Evolutionary conservation across 30 jellyfish, hydroid and myxozoan genomes (phyloP), one percentile per base, ranked within the genome.

Genomic region (Rhopilema esculentum): DNA sequence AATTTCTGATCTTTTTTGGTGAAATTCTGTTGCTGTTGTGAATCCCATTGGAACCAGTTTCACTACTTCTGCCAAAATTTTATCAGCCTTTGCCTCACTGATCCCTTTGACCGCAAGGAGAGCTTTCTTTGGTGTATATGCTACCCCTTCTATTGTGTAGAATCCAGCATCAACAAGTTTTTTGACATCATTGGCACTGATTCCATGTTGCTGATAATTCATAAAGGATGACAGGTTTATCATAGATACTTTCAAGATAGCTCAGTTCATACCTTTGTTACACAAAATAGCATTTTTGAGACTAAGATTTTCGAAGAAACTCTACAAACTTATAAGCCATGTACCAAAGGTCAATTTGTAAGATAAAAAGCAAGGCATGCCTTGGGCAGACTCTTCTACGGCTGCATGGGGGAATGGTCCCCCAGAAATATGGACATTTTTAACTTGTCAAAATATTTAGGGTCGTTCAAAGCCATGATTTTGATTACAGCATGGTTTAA

Each of bases 81-180:
- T 96, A 32, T 96, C 99, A 16, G 99, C 99, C 83, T 96, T 96
- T 21, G 99, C 97, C 76, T 96, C 99, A 91, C 99, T 96, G 91
- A 96, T 96, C 1, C 99, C 99, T 85, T 96, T 96, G 29, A 96
- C 82, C 17, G 92, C 94, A 49, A 96, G 89, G 72, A 96, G 90
- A 17, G 98, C 85, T 79, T 96, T 96, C 87, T 90, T 96, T 8
- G 99, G 98, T 49, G 99, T 91, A 77, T 91, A 96, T 30, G 99
- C 99, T 27, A 96, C 89, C 27, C 97, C 89, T 66, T 96, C 99
- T 9, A 96, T 95, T 1, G 99, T 96, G 91, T 72, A 86, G 68
- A 80, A 96, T n/a, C 99, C 99, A 32, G 99, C 99, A 74, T 96
- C 99, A 17, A 89, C 80, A 2, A 96, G 91, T 68, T 96, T 96